Evolutionary conservation across 2,113 vertebrate genomes (phyloP).

Genomic region (Thalassarche chlororhynchos): DNA sequence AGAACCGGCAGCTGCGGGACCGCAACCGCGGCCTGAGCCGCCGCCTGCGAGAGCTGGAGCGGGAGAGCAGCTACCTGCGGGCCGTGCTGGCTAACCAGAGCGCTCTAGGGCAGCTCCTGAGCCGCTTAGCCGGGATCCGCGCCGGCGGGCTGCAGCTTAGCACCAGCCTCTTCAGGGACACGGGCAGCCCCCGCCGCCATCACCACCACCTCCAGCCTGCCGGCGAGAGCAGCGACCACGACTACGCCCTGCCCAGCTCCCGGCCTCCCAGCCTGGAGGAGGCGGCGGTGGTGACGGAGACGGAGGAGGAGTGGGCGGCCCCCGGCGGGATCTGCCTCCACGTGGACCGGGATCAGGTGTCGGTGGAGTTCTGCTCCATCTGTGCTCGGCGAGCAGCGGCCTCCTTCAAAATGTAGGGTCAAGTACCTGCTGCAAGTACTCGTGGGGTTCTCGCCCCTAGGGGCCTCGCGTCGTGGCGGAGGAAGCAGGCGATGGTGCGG

Average conservation of each 20-base stretch:
- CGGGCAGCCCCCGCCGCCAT: conserved; percentile 14
- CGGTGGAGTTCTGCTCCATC: conserved; percentile 97
- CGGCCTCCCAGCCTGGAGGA: not conserved
- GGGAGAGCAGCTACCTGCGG: conserved; percentile 93
- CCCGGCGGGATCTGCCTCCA: conserved; percentile 92
- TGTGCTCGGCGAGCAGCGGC: conserved; percentile 91
- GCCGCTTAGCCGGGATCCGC: conserved; percentile 84
- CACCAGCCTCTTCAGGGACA: conserved; percentile 92
- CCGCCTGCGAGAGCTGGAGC: conserved; percentile 90
- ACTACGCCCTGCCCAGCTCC: conserved; percentile 61
- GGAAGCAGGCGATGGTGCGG: conserved; percentile 59
- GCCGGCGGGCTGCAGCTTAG: conserved; percentile 92
- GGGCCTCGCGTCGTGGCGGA: conserved; percentile 54
- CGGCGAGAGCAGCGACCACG: conserved; percentile 64
- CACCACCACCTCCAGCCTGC: not conserved
- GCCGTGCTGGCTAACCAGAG: conserved; percentile 97
- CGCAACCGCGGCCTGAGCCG: conserved; percentile 86
- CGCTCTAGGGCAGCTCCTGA: conserved; percentile 89
- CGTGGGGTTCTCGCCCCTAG: conserved; percentile 30
- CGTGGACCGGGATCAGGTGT: conserved; percentile 95
- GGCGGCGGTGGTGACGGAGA: conserved; percentile 72
- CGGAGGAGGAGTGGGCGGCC: conserved; percentile 80
- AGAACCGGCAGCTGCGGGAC: conserved; percentile 86
- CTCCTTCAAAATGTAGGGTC: conserved; percentile 96
- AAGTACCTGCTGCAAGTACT: conserved; percentile 85